Conservation (phyloP, 2,888 invertebrate species). For the Diachrysia chrysitis region DNA sequence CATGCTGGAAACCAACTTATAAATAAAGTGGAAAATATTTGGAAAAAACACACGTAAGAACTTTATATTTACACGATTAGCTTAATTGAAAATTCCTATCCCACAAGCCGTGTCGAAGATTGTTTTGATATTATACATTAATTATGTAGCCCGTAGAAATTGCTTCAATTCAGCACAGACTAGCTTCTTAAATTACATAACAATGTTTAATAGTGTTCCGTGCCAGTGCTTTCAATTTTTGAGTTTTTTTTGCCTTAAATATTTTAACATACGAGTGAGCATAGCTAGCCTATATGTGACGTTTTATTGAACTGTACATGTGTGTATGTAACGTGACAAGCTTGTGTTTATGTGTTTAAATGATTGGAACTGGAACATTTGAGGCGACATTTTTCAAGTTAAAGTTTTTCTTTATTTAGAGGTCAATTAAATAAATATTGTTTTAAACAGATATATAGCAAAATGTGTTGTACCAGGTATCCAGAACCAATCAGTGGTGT, state of each 20-base stretch:
- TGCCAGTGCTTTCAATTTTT: slow-evolving; percentile 42
- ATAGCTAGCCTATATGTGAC: slow-evolving; percentile 51
- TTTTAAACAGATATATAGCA: too few species aligned
- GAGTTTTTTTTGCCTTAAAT: not conserved
- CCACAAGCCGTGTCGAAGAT: not conserved
- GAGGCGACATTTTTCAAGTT: too few species aligned
- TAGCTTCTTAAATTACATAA: slow-evolving; percentile 11
- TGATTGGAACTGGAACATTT: slow-evolving; percentile 51
- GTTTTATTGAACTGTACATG: slow-evolving; percentile 20
- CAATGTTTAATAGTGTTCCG: slow-evolving; percentile 32
- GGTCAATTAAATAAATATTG: too few species aligned
- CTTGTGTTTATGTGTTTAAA: slow-evolving; percentile 42
- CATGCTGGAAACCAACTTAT: slow-evolving; percentile 56
- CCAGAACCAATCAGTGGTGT: slow-evolving; percentile 73
- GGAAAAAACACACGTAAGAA: slow-evolving; percentile 21
- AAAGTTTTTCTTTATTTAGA: too few species aligned
- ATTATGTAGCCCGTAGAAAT: slow-evolving; percentile 13
- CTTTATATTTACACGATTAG: not conserved
- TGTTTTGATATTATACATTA: slow-evolving; percentile 25
- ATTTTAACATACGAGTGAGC: slow-evolving; percentile 50
- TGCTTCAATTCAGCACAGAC: not conserved
- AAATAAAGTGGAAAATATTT: slow-evolving; percentile 28
- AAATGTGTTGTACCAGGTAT: slow-evolving; percentile 66
- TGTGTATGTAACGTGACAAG: slow-evolving; percentile 47
- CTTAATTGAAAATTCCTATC: slow-evolving; percentile 16